Percentiles rank a stretch among this genome's conserved stretches.
Evolutionary conservation across 1,140 invertebrate genomes (phyloP).

Genomic region (Drosophila yakuba): DNA sequence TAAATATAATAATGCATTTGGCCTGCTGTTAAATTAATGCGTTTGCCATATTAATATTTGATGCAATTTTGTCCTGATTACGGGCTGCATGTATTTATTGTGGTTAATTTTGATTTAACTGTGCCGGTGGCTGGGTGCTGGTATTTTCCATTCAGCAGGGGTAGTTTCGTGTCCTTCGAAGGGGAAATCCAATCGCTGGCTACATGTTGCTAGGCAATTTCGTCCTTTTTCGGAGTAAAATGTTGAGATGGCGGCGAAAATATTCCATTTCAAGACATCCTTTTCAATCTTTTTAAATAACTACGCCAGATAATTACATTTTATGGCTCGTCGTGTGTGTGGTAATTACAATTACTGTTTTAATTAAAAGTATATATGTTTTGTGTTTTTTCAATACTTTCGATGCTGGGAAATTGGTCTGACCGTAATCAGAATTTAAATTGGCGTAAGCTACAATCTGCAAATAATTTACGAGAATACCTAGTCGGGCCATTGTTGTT

Average conservation of each 20-base stretch:
- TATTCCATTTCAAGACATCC: not conserved
- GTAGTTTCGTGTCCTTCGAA: conserved; percentile 22
- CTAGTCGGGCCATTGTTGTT: conserved; percentile 34
- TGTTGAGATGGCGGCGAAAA: conserved; percentile 8
- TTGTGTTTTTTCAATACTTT: conserved; percentile 35
- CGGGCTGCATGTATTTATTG: conserved; percentile 43
- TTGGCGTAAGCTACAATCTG: conserved; percentile 27
- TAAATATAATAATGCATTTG: conserved; percentile 49
- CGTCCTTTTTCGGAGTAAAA: conserved; percentile 50
- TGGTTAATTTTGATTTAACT: conserved; percentile 60
- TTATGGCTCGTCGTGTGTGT: not conserved
- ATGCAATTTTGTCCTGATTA: conserved; percentile 58
- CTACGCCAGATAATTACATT: not conserved
- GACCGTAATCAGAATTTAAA: conserved; percentile 43
- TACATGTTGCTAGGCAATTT: conserved; percentile 19
- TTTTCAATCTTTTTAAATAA: too few relatives aligned
- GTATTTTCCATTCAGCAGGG: conserved; percentile 11
- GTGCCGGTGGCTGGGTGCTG: not conserved
- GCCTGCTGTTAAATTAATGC: conserved; percentile 55
- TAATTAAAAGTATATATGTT: conserved; percentile 25
- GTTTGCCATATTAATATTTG: conserved; percentile 54
- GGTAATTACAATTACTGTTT: conserved; percentile 46
- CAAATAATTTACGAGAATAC: conserved; percentile 43
- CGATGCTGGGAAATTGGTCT: conserved; percentile 8
- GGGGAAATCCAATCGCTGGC: conserved; percentile 31